phyloP scores from a whole-genome alignment of 2,797 vertebrate genomes.

The Chelonia mydas region DNA sequence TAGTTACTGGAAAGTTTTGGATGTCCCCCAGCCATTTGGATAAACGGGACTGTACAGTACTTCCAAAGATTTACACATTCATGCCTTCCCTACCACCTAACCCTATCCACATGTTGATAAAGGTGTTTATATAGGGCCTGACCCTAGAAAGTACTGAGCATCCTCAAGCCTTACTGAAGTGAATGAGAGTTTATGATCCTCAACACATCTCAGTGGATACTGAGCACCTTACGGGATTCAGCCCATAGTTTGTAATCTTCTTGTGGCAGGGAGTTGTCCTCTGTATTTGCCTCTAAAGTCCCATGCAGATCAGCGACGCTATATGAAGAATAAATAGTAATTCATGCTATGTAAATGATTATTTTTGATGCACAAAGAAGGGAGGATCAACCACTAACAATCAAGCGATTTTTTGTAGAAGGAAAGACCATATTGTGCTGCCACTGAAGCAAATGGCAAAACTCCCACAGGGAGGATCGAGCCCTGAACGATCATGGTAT shows the following conservation, averaged over 20 bases:
- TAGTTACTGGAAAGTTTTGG: not conserved
- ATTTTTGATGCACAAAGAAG: not conserved
- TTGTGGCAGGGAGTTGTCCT: not conserved
- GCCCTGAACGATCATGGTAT: not conserved
- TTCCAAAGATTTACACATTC: not conserved
- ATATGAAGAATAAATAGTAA: not conserved
- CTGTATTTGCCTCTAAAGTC: not conserved
- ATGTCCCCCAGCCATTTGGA: not conserved
- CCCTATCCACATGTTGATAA: not conserved
- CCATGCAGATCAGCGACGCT: not conserved
- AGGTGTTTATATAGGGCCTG: not conserved
- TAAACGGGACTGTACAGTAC: not conserved
- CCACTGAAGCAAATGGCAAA: not conserved
- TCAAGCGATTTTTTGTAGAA: not conserved
- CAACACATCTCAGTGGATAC: not conserved
- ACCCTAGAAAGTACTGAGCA: not conserved
- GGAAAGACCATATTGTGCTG: not conserved
- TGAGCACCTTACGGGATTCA: not conserved
- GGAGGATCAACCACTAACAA: not conserved
- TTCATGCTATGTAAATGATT: accelerated
- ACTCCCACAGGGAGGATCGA: not conserved
- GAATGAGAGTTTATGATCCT: not conserved
- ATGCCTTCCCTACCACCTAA: not conserved
- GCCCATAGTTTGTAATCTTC: not conserved
- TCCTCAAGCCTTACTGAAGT: not conserved